These are phyloP conservation scores for Plectrocnemia conspersa DNA, from an alignment of 1,140 invertebrate genomes.

Conservation along the genomic window DNA sequence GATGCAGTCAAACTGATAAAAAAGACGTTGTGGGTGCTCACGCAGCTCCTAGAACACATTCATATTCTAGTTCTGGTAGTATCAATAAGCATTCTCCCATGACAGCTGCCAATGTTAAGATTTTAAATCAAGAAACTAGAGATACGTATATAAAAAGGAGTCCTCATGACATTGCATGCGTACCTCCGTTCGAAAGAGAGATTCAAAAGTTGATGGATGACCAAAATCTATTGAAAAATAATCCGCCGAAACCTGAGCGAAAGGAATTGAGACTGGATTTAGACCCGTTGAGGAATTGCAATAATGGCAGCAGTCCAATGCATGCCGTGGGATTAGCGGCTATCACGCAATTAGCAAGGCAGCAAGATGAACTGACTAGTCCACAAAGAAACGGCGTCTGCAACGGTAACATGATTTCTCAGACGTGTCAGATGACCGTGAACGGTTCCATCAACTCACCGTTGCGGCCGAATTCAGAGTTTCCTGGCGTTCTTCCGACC, in stretches of 20 bases:
- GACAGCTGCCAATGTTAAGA: constrained; percentile 47
- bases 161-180: constrained; percentile 48
- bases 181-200: constrained; percentile 65
- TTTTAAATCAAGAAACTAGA: constrained; percentile 49
- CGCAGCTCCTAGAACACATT: constrained; percentile 45
- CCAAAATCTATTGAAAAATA: constrained; percentile 58
- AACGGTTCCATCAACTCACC: constrained; percentile 33
- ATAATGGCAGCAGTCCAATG: constrained; percentile 52
- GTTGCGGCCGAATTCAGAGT: constrained; percentile 38
- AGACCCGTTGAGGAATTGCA: constrained; percentile 45
- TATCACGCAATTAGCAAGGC: constrained; percentile 55
- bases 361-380: constrained; percentile 37
- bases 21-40: constrained; percentile 48
- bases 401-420: constrained; percentile 17
- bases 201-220: constrained; percentile 70
- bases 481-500: constrained; percentile 49
- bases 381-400: constrained; percentile 34
- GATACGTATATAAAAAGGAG: constrained; percentile 48
- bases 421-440: constrained; percentile 11
- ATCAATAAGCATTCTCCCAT: constrained; percentile 44
- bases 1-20: constrained; percentile 60
- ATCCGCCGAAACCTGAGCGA: constrained; percentile 53
- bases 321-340: constrained; percentile 60
- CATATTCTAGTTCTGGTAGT: constrained; percentile 48
- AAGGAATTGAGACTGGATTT: constrained; percentile 52